Evolutionary conservation across 2,113 vertebrate species (phyloP), one percentile per base, ranked within the genome.

Genomic region (Ailuropoda melanoleuca): DNA sequence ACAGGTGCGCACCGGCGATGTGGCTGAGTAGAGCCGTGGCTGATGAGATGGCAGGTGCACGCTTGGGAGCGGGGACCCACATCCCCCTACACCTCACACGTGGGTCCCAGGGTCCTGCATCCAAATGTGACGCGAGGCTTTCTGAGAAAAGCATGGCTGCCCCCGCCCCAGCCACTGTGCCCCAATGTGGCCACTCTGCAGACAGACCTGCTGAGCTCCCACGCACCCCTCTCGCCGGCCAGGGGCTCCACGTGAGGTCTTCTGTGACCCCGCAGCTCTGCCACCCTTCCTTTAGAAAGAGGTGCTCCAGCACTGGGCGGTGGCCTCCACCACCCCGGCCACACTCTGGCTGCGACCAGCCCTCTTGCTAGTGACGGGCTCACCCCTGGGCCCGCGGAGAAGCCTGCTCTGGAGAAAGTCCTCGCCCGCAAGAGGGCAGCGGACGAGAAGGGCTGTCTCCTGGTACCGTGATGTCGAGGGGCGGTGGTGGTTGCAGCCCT

Each of bases 261-360:
- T 14, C 88, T 2, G 19, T 3, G 55, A 53, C 81, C 13, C 1
- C 0, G 0, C 4, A 7, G 50, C 1, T 11, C 2, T 1, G 37
- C 53, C 60, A 29, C 29, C 24, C 48, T 15, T 31, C 72, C 48
- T 17, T 37, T 15, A 15, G 37, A 26, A 23, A 24, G 48, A 18
- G n/a, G 29, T 1, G 18, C 68, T 3, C 24, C 87, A 4, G 39
- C 37, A 0, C 0, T 0, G 19, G 37, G 19, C 0, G 4, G 53
- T 0, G 53, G 23, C 3, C 3, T 17, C 9, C 50, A 26, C 85
- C 55, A 6, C 66, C 85, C 66, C 0, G n/a, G 43, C 39, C 70
- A 75, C 24, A 15, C 8, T 18, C 37, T 6, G 86, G 37, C 18
- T 18, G 0, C 12, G 8, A 21, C 37, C 68, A 11, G 68, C 1